Evolutionary conservation across 2,113 vertebrate genomes (phyloP).

Genomic region (Ariopsis seemanni): DNA sequence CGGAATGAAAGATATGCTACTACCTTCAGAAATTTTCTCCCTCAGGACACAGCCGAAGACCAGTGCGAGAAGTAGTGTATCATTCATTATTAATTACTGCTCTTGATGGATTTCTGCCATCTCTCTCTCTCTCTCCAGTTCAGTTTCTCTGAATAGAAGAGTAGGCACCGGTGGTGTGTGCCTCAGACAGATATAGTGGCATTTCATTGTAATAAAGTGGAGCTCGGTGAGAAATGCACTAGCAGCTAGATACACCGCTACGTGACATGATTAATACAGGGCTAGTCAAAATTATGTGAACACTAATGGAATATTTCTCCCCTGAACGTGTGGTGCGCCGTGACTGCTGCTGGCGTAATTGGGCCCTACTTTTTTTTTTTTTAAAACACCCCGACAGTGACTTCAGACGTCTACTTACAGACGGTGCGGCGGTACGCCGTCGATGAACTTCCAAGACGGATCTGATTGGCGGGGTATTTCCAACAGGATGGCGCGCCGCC

Average conservation of each 20-base stretch:
- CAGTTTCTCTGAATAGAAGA: background rate
- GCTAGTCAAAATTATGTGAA: too few species aligned
- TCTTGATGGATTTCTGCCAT: slow-evolving; percentile 70
- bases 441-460: too few species aligned
- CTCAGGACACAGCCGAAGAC: slow-evolving; percentile 57
- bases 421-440: too few species aligned
- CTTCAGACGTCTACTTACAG: too few species aligned
- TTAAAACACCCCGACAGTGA: too few species aligned
- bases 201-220: background rate
- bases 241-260: background rate
- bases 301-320: too few species aligned
- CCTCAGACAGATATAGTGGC: background rate
- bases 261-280: slow-evolving; percentile 7
- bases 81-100: slow-evolving; percentile 76
- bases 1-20: slow-evolving; percentile 30
- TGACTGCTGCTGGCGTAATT: too few species aligned
- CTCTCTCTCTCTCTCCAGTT: background rate
- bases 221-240: background rate
- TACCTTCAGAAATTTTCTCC: slow-evolving; percentile 48
- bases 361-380: too few species aligned
- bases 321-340: too few species aligned
- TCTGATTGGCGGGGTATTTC: too few species aligned
- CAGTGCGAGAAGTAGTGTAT: slow-evolving; percentile 70
- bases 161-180: background rate
- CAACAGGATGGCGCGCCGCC: too few species aligned